Evolutionary conservation across 2,888 invertebrate genomes (phyloP).

Genomic region (Ctenicera cuprea): DNA sequence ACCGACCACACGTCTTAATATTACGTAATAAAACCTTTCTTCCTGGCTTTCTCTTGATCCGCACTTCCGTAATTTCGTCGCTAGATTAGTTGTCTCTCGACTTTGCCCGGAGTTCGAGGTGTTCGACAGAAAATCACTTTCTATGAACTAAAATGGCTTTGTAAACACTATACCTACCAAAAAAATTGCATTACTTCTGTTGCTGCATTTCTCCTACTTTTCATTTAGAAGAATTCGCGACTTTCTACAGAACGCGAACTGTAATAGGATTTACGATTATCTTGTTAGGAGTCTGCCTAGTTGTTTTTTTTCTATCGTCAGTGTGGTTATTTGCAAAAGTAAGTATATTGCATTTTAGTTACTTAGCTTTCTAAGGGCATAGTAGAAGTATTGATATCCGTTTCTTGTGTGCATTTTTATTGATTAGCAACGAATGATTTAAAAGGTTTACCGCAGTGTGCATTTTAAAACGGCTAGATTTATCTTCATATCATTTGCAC

Average conservation of each 20-base stretch:
- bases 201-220: background rate
- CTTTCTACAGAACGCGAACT: slow-evolving; percentile 2
- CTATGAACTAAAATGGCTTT: background rate
- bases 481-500: too few relatives aligned
- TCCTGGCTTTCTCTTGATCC: slow-evolving; percentile 26
- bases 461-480: too few relatives aligned
- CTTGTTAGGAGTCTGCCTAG: background rate
- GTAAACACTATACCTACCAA: background rate
- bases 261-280: slow-evolving; percentile 10
- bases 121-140: background rate
- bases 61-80: slow-evolving; percentile 23
- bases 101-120: background rate
- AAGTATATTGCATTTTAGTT: background rate
- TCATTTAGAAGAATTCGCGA: background rate
- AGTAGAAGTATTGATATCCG: too few relatives aligned
- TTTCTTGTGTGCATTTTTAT: too few relatives aligned
- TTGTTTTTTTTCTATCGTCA: background rate
- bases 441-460: too few relatives aligned
- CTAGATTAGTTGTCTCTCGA: slow-evolving; percentile 11
- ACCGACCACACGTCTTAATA: background rate
- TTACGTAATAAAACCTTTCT: background rate
- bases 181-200: background rate
- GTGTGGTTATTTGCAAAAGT: background rate
- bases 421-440: too few relatives aligned
- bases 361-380: too few relatives aligned